Evolutionary conservation across 2,888 invertebrate species (phyloP), one percentile per base, ranked within the genome.

Genomic region (Epinotia demarniana): DNA sequence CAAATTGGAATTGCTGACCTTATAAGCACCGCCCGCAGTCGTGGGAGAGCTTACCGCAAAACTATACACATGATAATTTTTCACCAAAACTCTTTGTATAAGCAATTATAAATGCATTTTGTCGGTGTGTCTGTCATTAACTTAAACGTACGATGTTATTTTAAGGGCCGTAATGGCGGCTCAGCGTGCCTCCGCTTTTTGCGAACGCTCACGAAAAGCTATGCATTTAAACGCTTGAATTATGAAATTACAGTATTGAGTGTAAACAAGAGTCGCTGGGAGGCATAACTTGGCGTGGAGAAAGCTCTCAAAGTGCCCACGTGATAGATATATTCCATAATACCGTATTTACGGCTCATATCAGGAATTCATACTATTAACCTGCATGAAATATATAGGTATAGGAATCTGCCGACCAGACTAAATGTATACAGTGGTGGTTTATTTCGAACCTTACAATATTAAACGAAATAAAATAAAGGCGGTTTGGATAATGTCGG

Each of bases 121-220:
- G 92, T 89, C 92, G 91, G 93, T 90, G 90, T 92, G 91, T 91
- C 93, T 89, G 92, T 92, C 92, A 94, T 93, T 94, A 94, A 90
- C 90, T 94, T 94, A 93, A 94, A 93, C 91, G 93, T 91, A 93
- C 91, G 92, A 94, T 93, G 94, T 93, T 94, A 94, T 94, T 93
- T 93, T 92, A 93, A 92, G 91, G 92, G 85, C 90, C 89, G 88
- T 93, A 94, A 94, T 93, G 89, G 90, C 87, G 87, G 90, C 90
- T 86, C 87, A 85, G 90, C 90, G 85, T 89, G 87, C 82, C 87
- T 88, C 86, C 85, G 89, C 86, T 93, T 92, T 91, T 84, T 89
- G 86, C 87, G 86, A 86, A 83, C 89, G 84, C 90, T 91, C 91
- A 91, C 92, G 90, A 90, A 93, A 92, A 93, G 92, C 92, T 93